Evolutionary conservation across 2,888 invertebrate genomes (phyloP).

Genomic region (Pediacus dermestoides): DNA sequence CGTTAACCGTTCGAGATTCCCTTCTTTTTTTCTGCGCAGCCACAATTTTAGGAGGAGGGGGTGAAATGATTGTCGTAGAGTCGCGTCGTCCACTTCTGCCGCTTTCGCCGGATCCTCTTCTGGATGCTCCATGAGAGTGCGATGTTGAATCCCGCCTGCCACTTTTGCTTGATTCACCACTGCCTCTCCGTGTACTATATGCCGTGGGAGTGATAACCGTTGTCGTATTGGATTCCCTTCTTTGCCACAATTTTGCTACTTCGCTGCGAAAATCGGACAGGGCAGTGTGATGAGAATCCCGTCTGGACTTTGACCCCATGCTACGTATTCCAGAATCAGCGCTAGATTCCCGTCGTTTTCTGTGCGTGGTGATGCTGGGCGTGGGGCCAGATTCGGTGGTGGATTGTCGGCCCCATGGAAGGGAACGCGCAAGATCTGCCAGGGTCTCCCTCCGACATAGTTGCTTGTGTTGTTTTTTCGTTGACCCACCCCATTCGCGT

Average conservation of each 20-base stretch:
- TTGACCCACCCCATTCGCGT: constrained; percentile 78
- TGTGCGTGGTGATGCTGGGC: constrained; percentile 47
- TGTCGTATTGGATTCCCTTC: constrained; percentile 59
- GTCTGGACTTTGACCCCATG: constrained; percentile 65
- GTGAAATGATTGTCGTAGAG: constrained; percentile 58
- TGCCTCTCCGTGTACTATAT: constrained; percentile 52
- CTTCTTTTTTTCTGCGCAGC: constrained; percentile 59
- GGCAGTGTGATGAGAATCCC: constrained; percentile 66
- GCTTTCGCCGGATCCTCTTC: constrained; percentile 67
- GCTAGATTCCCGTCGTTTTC: constrained; percentile 82
- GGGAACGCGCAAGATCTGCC: constrained; percentile 79
- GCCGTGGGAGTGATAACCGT: constrained; percentile 50
- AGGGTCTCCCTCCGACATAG: constrained; percentile 81
- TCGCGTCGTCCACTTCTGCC: constrained; percentile 64
- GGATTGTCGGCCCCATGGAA: constrained; percentile 75
- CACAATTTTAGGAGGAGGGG: constrained; percentile 58
- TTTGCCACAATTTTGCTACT: constrained; percentile 67
- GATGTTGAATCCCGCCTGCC: constrained; percentile 63
- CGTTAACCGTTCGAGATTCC: constrained; percentile 55
- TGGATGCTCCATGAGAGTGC: constrained; percentile 53
- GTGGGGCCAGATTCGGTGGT: constrained; percentile 52
- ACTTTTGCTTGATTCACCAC: constrained; percentile 56
- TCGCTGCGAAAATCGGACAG: constrained; percentile 67
- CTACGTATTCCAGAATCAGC: constrained; percentile 80
- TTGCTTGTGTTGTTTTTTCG: constrained; percentile 60